A percentile compares a stretch with the other conserved stretches of the same genome.
These are phyloP conservation scores for Arothron firmamentum DNA, from an alignment of 2,113 vertebrate genomes.

Conservation along the genomic window DNA sequence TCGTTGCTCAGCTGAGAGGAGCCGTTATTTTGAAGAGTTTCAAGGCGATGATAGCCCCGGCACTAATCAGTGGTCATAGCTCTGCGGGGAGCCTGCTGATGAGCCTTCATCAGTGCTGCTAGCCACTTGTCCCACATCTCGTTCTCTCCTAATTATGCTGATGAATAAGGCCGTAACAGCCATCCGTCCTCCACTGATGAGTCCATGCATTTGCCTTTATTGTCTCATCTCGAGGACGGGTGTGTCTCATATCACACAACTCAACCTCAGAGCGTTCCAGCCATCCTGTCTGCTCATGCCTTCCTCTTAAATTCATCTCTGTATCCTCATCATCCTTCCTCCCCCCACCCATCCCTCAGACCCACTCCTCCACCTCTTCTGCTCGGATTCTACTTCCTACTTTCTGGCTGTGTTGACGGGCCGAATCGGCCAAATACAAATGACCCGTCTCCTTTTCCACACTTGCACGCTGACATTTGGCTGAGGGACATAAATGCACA, in stretches of 20 bases:
- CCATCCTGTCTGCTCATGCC: conserved; percentile 17
- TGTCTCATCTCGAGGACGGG: conserved; percentile 36
- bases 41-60: conserved; percentile 44
- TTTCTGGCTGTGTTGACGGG: conserved; percentile 38
- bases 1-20: conserved; percentile 46
- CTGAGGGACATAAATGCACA: background rate
- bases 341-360: conserved; percentile 1
- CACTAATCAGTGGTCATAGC: conserved; percentile 58
- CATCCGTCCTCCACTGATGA: conserved; percentile 56
- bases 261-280: conserved; percentile 13
- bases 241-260: conserved; percentile 31
- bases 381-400: conserved; percentile 18
- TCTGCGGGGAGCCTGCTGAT: conserved; percentile 54
- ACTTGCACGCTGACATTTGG: background rate
- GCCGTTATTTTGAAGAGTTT: conserved; percentile 50
- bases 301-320: conserved; percentile 39
- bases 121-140: conserved; percentile 58
- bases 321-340: conserved; percentile 8
- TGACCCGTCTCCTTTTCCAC: conserved; percentile 41
- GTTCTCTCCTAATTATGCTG: conserved; percentile 60
- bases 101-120: conserved; percentile 64
- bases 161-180: conserved; percentile 58
- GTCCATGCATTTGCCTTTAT: conserved; percentile 38
- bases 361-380: background rate
- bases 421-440: conserved; percentile 32